Conservation (phyloP, 2,888 invertebrate species). For the Ophonus ardosiacus region DNA sequence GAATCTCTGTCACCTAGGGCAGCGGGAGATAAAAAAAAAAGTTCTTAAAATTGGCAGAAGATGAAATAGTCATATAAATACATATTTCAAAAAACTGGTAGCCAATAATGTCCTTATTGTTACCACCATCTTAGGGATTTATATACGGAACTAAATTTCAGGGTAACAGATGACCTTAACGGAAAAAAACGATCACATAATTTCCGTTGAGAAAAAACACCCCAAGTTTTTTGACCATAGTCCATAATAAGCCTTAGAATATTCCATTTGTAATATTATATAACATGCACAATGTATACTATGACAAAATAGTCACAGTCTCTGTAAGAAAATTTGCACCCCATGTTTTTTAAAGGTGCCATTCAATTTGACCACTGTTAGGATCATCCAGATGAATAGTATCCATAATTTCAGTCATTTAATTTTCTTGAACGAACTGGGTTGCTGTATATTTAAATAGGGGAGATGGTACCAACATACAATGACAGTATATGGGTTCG, state of each 20-base stretch:
- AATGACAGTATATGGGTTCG: conserved; percentile 13
- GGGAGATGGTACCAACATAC: conserved; percentile 46
- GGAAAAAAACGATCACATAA: conserved; percentile 60
- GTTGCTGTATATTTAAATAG: conserved; percentile 54
- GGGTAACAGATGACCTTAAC: conserved; percentile 48
- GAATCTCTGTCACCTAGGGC: no score
- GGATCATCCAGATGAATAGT: conserved; percentile 6
- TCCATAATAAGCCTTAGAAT: conserved; percentile 63
- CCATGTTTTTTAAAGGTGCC: conserved; percentile 66
- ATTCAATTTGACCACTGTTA: conserved; percentile 66
- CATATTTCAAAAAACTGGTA: no score
- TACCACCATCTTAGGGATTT: no score
- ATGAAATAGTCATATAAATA: no score
- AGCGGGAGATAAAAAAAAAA: no score
- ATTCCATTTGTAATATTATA: conserved; percentile 18
- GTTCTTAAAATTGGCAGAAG: no score
- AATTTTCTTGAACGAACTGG: not conserved
- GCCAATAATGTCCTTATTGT: no score
- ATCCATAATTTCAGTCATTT: conserved; percentile 8
- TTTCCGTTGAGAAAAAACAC: conserved; percentile 64
- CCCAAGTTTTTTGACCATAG: conserved; percentile 66
- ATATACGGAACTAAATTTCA: not conserved
- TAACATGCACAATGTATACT: not conserved
- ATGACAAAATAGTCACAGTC: conserved; percentile 25
- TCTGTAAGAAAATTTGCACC: conserved; percentile 45